Conservation (phyloP, 2,888 invertebrate species). For the Latrodectus elegans region DNA sequence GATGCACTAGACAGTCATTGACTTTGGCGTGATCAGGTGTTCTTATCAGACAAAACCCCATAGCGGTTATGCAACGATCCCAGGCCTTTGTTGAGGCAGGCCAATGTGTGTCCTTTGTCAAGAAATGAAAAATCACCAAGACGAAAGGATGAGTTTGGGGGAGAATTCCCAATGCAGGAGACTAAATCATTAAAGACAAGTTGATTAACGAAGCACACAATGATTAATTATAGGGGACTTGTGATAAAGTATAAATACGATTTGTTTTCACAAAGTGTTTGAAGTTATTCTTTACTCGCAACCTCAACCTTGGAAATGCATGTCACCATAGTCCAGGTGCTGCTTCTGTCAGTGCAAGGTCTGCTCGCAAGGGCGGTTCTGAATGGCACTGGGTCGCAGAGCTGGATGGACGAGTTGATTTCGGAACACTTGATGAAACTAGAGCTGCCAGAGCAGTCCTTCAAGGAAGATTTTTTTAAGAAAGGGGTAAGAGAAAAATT, state of each 20-base stretch:
- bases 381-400: neutral
- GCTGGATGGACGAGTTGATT: constrained; percentile 3
- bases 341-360: neutral
- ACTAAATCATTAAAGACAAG: constrained; percentile 53
- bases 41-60: neutral
- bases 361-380: neutral
- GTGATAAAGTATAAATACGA: constrained; percentile 7
- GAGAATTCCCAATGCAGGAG: neutral
- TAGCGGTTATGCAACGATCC: constrained; percentile 6
- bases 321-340: neutral
- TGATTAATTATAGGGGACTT: constrained; percentile 66
- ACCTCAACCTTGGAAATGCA: neutral
- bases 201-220: constrained; percentile 22
- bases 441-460: constrained; percentile 29
- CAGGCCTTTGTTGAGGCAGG: constrained; percentile 13
- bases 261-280: neutral
- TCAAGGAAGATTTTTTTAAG: constrained; percentile 41
- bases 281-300: neutral
- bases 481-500: constrained; percentile 6
- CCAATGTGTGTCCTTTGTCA: constrained; percentile 31
- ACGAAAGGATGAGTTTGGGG: neutral
- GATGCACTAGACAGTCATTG: neutral
- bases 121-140: constrained; percentile 37
- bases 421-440: constrained; percentile 26
- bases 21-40: neutral